Evolutionary conservation across 2,797 vertebrate species (phyloP).

Genomic region (Artibeus jamaicensis): DNA sequence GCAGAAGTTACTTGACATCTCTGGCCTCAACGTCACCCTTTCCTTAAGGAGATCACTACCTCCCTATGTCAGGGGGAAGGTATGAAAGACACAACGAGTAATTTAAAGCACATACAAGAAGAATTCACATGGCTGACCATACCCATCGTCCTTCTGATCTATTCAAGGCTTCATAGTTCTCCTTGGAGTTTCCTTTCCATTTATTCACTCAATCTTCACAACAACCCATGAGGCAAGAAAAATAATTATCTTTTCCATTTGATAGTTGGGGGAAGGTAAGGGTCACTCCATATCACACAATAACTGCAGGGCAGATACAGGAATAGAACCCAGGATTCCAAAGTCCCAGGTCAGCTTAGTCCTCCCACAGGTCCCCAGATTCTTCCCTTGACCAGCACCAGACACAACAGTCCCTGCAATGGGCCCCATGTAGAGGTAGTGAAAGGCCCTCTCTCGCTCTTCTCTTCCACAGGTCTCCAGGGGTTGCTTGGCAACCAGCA

Average conservation of each 20-base stretch:
- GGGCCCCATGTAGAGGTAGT: background rate
- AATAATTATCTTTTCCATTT: conserved; percentile 15
- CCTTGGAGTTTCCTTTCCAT: background rate
- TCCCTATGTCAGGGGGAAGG: background rate
- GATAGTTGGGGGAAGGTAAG: background rate
- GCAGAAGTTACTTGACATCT: background rate
- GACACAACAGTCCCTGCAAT: background rate
- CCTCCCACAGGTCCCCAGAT: background rate
- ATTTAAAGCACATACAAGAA: background rate
- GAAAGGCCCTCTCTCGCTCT: background rate
- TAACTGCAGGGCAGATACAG: background rate
- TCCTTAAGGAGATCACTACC: background rate
- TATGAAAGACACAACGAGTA: background rate
- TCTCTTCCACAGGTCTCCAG: conserved; percentile 26
- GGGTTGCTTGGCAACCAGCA: conserved; percentile 82
- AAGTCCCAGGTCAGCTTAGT: background rate
- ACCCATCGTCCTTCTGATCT: background rate
- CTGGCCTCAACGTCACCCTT: background rate
- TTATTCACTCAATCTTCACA: background rate
- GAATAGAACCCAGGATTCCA: background rate
- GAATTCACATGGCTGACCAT: background rate
- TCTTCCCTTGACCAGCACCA: background rate
- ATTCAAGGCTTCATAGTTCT: background rate
- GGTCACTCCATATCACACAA: background rate
- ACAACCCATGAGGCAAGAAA: background rate